Evolutionary conservation across 2,113 vertebrate species (phyloP), one percentile per base, ranked within the genome.

Genomic region (Brevimyrus niger): DNA sequence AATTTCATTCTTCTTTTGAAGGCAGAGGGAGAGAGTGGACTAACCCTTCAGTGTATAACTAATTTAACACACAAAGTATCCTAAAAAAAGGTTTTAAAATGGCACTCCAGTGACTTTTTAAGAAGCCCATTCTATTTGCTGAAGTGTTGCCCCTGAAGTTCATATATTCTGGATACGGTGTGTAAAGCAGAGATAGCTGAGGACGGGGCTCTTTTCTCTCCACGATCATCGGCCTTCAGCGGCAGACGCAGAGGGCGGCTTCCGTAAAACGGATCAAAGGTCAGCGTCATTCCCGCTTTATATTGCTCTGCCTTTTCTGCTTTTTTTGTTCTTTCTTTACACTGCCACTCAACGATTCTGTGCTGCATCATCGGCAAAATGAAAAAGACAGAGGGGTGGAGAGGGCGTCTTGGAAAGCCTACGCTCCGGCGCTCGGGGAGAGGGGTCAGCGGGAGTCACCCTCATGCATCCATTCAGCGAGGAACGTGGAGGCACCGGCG

Each of bases 51-150:
- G 85, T 15, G n/a, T 35, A 53, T 27, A 51, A 35, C n/a, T 35
- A 86, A 31, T 51, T 86, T 86, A 17, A 15, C 85, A 86, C 50
- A 53, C n/a, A 47, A 86, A 86, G n/a, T 27, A 47, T 51, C 85
- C n/a, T 19, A 35, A 21, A 51, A 51, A 51, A 86, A 46, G 48
- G 27, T 38, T 51, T 48, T 48, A 86, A 86, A 86, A 86, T 86
- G 48, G 85, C 85, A 86, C 47, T 51, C 85, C 46, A 53, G 27
- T 86, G 48, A n/a, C 85, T 86, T 55, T 86, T 86, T 53, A 50
- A 51, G 48, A 47, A 53, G 50, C 50, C 27, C 13, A 7, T 85
- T 85, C 46, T 85, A 31, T 85, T 85, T 85, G 23, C 83, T 85
- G 17, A 11, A 10, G 83, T 85, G 82, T 84, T 46, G 80, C 8